phyloP scores from a whole-genome alignment of 1,140 invertebrate genomes.

The Drosophila saltans region DNA sequence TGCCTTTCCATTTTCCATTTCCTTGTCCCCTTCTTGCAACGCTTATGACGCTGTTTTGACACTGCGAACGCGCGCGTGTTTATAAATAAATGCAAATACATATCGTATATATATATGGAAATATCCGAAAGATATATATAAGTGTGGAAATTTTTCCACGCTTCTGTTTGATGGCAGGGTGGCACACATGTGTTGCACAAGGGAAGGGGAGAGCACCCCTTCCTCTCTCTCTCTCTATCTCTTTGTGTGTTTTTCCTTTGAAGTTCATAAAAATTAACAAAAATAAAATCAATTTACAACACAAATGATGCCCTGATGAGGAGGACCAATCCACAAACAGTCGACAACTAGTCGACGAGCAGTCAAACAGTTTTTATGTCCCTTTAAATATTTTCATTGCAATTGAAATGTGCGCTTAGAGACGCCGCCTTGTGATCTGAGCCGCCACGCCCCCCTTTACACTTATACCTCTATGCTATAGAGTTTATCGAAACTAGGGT shows the following conservation, averaged over 20 bases:
- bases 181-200: conserved; percentile 50
- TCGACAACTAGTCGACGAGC: neutral
- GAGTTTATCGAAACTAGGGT: too few species aligned
- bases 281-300: conserved; percentile 69
- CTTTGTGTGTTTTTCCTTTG: conserved; percentile 53
- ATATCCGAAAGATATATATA: conserved; percentile 41
- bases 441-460: conserved; percentile 52
- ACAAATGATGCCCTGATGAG: conserved; percentile 76
- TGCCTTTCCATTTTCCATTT: conserved; percentile 12
- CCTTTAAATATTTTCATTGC: conserved; percentile 55
- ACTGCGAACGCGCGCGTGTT: conserved; percentile 75
- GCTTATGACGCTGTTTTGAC: conserved; percentile 76
- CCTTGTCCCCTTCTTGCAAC: neutral
- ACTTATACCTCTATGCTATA: too few species aligned
- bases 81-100: conserved; percentile 64
- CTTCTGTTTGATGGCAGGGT: conserved; percentile 27
- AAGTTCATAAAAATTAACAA: conserved; percentile 79
- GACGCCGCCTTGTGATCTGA: conserved; percentile 57
- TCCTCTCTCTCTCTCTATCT: conserved; percentile 53
- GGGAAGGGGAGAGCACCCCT: conserved; percentile 24
- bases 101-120: conserved; percentile 24
- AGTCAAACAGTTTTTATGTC: conserved; percentile 22
- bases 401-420: conserved; percentile 63
- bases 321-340: conserved; percentile 3
- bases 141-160: conserved; percentile 70